Percentiles rank a stretch among this genome's conserved stretches.
These are phyloP conservation scores for Lithobius niger DNA, from an alignment of 1,140 invertebrate genomes.

Conservation along the genomic window DNA sequence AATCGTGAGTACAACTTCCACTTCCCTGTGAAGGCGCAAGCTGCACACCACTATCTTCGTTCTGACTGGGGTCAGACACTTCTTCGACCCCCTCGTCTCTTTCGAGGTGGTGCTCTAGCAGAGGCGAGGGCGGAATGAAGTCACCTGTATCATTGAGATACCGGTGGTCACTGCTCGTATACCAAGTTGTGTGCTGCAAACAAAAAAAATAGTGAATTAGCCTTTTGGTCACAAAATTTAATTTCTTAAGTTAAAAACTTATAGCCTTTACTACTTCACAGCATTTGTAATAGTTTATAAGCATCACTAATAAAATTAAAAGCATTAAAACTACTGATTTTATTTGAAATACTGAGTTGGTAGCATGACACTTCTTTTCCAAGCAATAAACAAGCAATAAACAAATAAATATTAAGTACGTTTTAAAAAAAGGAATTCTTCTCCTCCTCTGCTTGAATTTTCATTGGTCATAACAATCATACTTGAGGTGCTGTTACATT, in stretches of 20 bases:
- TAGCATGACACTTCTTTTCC: not conserved
- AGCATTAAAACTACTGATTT: not conserved
- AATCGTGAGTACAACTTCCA: not conserved
- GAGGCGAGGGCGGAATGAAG: conserved; percentile 9
- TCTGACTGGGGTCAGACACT: not conserved
- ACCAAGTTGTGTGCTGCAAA: conserved; percentile 2
- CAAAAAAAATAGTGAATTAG: not conserved
- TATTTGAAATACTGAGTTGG: not conserved
- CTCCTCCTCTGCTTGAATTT: too few relatives aligned
- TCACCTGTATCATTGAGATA: conserved; percentile 1
- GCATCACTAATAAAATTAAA: too few relatives aligned
- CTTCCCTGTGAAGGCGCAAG: not conserved
- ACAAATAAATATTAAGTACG: too few relatives aligned
- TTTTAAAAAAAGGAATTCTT: too few relatives aligned
- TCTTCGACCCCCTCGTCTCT: too few relatives aligned
- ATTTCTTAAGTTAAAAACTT: not conserved
- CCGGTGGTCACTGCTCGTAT: conserved; percentile 5
- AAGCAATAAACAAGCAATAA: too few relatives aligned
- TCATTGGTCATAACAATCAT: too few relatives aligned
- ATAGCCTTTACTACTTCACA: too few relatives aligned
- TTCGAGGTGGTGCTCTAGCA: conserved; percentile 6
- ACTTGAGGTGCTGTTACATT: too few relatives aligned
- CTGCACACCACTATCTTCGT: conserved; percentile 6
- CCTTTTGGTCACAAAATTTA: not conserved
- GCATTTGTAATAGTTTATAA: too few relatives aligned